Evolutionary conservation across 2,113 vertebrate species (phyloP).

Genomic region (Hippoglossus stenolepis): DNA sequence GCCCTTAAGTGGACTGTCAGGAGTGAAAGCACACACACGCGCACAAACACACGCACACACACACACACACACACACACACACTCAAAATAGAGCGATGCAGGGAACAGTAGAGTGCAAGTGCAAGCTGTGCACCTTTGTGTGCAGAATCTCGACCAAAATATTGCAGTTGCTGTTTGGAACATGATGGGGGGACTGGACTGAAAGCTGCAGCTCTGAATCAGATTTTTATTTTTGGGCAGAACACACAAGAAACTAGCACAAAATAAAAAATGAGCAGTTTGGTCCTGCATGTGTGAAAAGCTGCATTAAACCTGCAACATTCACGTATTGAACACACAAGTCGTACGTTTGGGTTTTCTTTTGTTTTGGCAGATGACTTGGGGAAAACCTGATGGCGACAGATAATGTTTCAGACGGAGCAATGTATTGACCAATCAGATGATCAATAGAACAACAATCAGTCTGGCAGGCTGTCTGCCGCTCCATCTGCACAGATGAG

Average conservation of each 20-base stretch:
- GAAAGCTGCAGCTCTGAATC: too few relatives aligned
- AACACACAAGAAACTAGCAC: not conserved
- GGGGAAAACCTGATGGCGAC: slow-evolving; percentile 42
- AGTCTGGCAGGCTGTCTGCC: slow-evolving; percentile 50
- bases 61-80: slow-evolving; percentile 11
- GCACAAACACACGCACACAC: slow-evolving; percentile 23
- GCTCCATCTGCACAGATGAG: slow-evolving; percentile 21
- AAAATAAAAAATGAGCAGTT: not conserved
- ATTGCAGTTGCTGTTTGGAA: slow-evolving; percentile 44
- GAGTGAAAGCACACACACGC: slow-evolving; percentile 62
- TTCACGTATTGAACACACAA: slow-evolving; percentile 5
- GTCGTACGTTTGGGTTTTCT: not conserved
- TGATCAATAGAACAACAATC: slow-evolving; percentile 63
- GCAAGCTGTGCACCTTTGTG: slow-evolving; percentile 64
- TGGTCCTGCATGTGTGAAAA: not conserved
- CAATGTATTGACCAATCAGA: slow-evolving; percentile 55
- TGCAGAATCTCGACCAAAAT: slow-evolving; percentile 37
- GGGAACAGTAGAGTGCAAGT: slow-evolving; percentile 63
- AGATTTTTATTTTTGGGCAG: not conserved
- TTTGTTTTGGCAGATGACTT: slow-evolving; percentile 23
- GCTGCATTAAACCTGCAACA: not conserved
- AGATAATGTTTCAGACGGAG: slow-evolving; percentile 58
- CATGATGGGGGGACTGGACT: not conserved
- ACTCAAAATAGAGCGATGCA: slow-evolving; percentile 58
- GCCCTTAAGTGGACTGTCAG: slow-evolving; percentile 84